These are phyloP conservation scores for Silurus glanis DNA, from an alignment of 2,113 vertebrate genomes.

Conservation along the genomic window DNA sequence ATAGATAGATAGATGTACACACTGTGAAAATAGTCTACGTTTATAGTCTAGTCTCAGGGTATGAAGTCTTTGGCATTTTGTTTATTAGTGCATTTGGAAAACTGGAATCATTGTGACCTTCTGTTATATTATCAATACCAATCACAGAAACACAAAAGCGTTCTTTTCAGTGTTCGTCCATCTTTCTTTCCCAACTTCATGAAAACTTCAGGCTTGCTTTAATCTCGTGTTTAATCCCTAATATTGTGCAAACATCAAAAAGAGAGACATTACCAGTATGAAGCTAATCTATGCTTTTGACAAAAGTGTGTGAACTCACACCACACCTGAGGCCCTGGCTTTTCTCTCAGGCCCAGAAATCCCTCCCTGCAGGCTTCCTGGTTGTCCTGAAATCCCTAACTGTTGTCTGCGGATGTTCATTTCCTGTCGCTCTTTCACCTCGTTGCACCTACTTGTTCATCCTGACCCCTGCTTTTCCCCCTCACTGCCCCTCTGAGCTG, in stretches of 20 bases:
- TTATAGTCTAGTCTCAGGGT: neutral
- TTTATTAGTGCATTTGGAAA: neutral
- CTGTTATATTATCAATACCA: neutral
- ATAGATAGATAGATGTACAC: neutral
- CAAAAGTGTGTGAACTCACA: conserved; percentile 45
- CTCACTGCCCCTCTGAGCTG: conserved; percentile 27
- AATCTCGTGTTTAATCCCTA: neutral
- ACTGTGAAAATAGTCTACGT: neutral
- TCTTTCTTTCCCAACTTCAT: neutral
- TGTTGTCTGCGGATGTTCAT: conserved; percentile 69
- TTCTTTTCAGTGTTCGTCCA: neutral
- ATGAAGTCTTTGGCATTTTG: neutral
- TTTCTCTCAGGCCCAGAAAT: conserved; percentile 37
- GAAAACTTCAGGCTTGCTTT: neutral
- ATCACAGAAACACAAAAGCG: neutral
- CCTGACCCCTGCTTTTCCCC: conserved; percentile 47
- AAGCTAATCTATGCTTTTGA: conserved; percentile 59
- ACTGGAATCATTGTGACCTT: neutral
- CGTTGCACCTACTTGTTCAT: conserved; percentile 51
- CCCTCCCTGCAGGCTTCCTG: conserved; percentile 58
- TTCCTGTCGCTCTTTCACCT: conserved; percentile 73
- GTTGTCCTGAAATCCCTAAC: conserved; percentile 65
- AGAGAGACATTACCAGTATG: conserved; percentile 32
- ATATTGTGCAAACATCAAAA: conserved; percentile 36
- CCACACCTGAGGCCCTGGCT: conserved; percentile 52